phyloP scores from a whole-genome alignment of 1,140 invertebrate species.

The Drosophila trapezifrons region DNA sequence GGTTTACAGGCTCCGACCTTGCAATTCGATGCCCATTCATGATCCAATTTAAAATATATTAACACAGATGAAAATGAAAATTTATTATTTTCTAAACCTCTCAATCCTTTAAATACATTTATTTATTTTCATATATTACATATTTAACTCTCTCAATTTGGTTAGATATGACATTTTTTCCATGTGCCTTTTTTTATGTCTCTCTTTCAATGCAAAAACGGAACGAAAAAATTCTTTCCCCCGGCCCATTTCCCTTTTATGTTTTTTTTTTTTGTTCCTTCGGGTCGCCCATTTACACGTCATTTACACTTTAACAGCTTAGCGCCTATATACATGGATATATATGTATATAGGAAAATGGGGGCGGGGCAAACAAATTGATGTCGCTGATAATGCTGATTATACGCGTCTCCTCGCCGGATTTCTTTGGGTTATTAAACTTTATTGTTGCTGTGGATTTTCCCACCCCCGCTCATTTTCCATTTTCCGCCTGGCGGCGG shows the following conservation, averaged over 20 bases:
- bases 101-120: too few relatives aligned
- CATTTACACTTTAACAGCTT: slow-evolving; percentile 81
- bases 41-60: too few relatives aligned
- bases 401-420: slow-evolving; percentile 58
- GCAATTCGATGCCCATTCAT: too few relatives aligned
- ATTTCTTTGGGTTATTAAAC: slow-evolving; percentile 78
- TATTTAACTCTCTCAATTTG: too few relatives aligned
- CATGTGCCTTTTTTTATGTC: slow-evolving; percentile 34
- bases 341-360: slow-evolving; percentile 1
- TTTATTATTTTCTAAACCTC: background rate
- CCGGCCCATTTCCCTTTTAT: slow-evolving; percentile 16
- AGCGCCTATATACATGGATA: slow-evolving; percentile 47
- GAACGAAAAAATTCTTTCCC: slow-evolving; percentile 36
- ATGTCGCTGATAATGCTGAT: slow-evolving; percentile 77
- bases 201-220: slow-evolving; percentile 38
- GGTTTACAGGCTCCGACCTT: too few relatives aligned
- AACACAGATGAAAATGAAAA: background rate
- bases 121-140: too few relatives aligned
- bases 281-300: slow-evolving; percentile 70
- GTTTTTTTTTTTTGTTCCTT: slow-evolving; percentile 16
- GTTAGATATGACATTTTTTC: background rate
- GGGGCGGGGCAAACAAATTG: slow-evolving; percentile 51
- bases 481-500: slow-evolving; percentile 30
- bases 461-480: slow-evolving; percentile 29
- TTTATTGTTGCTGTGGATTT: slow-evolving; percentile 74